Evolutionary conservation across 2,888 invertebrate species (phyloP).

Genomic region (Lithosia quadra): DNA sequence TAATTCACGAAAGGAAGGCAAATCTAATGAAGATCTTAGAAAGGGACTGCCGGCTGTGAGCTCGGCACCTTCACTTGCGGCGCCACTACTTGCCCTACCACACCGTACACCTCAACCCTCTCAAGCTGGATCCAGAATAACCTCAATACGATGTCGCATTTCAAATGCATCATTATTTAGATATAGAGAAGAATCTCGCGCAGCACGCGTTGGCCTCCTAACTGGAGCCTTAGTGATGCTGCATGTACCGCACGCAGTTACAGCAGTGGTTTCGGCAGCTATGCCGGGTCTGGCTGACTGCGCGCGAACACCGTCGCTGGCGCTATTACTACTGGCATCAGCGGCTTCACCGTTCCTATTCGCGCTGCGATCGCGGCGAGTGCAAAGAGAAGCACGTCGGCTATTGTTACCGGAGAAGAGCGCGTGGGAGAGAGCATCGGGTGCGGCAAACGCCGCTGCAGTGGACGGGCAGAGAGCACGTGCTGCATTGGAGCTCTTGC

Average conservation of each 20-base stretch:
- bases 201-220: slow-evolving; percentile 91
- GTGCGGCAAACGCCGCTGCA: slow-evolving; percentile 85
- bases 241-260: slow-evolving; percentile 89
- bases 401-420: slow-evolving; percentile 77
- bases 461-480: slow-evolving; percentile 85
- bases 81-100: slow-evolving; percentile 69
- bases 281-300: slow-evolving; percentile 84
- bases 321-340: slow-evolving; percentile 87
- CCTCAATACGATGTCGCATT: slow-evolving; percentile 92
- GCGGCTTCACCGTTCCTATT: slow-evolving; percentile 92
- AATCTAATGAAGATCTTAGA: slow-evolving; percentile 75
- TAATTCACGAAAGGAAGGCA: slow-evolving; percentile 76
- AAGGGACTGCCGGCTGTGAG: slow-evolving; percentile 81
- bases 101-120: slow-evolving; percentile 81
- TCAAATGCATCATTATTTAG: slow-evolving; percentile 94
- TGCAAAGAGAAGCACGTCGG: slow-evolving; percentile 82
- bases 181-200: slow-evolving; percentile 95
- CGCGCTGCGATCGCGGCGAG: slow-evolving; percentile 91
- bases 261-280: slow-evolving; percentile 72
- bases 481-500: slow-evolving; percentile 76
- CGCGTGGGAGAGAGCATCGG: slow-evolving; percentile 84
- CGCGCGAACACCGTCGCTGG: slow-evolving; percentile 82
- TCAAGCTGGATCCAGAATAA: slow-evolving; percentile 88
- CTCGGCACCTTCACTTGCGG: slow-evolving; percentile 84
- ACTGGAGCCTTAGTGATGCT: slow-evolving; percentile 92